Conservation (phyloP, 1,140 invertebrate genomes). For the Colletes latitarsis region DNA sequence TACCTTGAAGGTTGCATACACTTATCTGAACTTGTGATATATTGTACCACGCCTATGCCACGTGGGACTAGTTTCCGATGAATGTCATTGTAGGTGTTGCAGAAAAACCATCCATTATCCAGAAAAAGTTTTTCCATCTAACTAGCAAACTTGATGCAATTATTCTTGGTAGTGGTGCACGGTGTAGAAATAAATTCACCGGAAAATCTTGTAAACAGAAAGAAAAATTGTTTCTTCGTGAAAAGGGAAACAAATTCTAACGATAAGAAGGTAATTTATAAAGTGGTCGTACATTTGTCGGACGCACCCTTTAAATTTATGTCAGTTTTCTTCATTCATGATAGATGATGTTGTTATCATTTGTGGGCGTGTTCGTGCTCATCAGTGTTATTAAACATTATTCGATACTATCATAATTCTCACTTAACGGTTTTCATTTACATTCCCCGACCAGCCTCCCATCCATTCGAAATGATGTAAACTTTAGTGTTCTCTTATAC, state of each 20-base stretch:
- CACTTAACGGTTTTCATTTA: too few relatives aligned
- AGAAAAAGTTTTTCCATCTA: not conserved
- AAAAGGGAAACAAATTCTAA: not conserved
- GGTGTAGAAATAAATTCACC: not conserved
- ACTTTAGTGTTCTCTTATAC: too few relatives aligned
- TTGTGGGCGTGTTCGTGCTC: too few relatives aligned
- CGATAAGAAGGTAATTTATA: not conserved
- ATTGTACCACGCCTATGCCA: not conserved
- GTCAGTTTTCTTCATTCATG: not conserved
- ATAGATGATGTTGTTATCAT: not conserved
- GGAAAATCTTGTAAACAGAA: not conserved
- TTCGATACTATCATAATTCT: not conserved
- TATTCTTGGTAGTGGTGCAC: not conserved
- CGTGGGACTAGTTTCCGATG: not conserved
- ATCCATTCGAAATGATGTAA: not conserved
- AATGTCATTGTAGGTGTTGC: not conserved
- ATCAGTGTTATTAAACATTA: not conserved
- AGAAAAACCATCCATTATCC: not conserved
- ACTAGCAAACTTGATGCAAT: fast-evolving
- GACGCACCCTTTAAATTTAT: not conserved
- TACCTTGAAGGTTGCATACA: not conserved
- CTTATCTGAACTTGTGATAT: not conserved
- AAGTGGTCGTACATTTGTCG: not conserved
- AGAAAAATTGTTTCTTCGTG: not conserved
- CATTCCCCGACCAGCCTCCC: too few relatives aligned